phyloP scores from a whole-genome alignment of 1,140 invertebrate genomes.

The Drosophila repleta region DNA sequence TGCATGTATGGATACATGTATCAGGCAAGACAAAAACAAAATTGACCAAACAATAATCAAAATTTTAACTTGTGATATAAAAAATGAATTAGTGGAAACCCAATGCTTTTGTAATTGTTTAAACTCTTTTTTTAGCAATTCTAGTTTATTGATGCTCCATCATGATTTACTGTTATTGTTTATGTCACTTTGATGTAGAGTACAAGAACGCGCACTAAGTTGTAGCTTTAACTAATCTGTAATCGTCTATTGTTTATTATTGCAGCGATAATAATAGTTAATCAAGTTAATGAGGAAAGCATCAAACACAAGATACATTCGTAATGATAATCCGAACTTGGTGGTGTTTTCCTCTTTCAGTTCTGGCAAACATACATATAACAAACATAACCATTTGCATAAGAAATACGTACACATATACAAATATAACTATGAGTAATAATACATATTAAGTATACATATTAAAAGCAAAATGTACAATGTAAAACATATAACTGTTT shows the following conservation, averaged over 20 bases:
- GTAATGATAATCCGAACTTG: slow-evolving; percentile 45
- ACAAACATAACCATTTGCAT: slow-evolving; percentile 50
- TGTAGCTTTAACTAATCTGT: slow-evolving; percentile 76
- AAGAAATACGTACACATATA: slow-evolving; percentile 48
- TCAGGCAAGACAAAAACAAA: slow-evolving; percentile 51
- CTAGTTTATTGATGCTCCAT: slow-evolving; percentile 34
- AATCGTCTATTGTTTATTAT: slow-evolving; percentile 56
- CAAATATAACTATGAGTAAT: slow-evolving; percentile 62
- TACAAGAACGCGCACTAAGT: slow-evolving; percentile 78
- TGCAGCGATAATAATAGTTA: slow-evolving; percentile 45
- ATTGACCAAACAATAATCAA: slow-evolving; percentile 83
- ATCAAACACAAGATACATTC: slow-evolving; percentile 40
- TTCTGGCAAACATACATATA: slow-evolving; percentile 44
- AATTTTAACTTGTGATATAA: slow-evolving; percentile 83
- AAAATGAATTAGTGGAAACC: slow-evolving; percentile 52
- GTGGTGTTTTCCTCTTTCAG: slow-evolving; percentile 36
- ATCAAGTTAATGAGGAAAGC: slow-evolving; percentile 31
- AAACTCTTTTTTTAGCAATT: slow-evolving; percentile 16
- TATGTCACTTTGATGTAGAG: slow-evolving; percentile 67
- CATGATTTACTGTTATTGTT: slow-evolving; percentile 65
- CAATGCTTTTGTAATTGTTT: slow-evolving; percentile 51
- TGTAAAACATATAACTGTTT: slow-evolving; percentile 79
- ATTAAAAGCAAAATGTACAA: slow-evolving; percentile 72
- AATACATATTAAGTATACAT: slow-evolving; percentile 64
- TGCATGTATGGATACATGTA: slow-evolving; percentile 30